Conservation (phyloP, 2,797 vertebrate species). For the Oceanodroma leucorhoa region DNA sequence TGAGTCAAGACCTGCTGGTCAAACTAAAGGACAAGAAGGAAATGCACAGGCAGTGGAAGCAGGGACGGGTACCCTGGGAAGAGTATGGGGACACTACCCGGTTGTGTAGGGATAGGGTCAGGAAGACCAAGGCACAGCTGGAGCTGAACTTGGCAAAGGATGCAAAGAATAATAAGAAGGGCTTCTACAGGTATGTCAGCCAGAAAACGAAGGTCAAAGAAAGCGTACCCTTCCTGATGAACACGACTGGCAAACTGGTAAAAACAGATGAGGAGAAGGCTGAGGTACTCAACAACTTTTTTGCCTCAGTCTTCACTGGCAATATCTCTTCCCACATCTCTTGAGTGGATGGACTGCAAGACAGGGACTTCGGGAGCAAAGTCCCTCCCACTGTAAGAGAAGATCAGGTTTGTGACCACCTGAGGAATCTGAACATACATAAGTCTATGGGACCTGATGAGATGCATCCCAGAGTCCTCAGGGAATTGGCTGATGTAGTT, state of each 20-base stretch:
- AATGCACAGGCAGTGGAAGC: neutral
- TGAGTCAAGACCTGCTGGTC: neutral
- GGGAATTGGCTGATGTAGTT: neutral
- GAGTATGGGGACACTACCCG: accelerated
- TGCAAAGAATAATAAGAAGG: neutral
- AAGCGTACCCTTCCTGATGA: neutral
- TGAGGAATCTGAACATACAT: neutral
- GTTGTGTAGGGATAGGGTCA: neutral
- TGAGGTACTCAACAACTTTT: neutral
- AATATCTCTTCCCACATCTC: neutral
- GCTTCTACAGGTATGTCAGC: neutral
- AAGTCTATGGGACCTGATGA: neutral
- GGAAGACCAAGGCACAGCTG: neutral
- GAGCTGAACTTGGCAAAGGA: neutral
- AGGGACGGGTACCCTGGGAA: neutral
- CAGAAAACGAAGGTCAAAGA: neutral
- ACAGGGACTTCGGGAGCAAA: neutral
- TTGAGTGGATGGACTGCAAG: neutral
- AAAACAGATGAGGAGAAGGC: too few relatives aligned
- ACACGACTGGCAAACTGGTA: neutral
- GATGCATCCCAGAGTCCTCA: neutral
- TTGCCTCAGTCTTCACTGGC: neutral
- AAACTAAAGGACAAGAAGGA: neutral
- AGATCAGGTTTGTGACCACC: neutral
- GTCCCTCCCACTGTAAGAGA: neutral